Evolutionary conservation across 2,888 invertebrate genomes (phyloP).

Genomic region (Sturmia bella): DNA sequence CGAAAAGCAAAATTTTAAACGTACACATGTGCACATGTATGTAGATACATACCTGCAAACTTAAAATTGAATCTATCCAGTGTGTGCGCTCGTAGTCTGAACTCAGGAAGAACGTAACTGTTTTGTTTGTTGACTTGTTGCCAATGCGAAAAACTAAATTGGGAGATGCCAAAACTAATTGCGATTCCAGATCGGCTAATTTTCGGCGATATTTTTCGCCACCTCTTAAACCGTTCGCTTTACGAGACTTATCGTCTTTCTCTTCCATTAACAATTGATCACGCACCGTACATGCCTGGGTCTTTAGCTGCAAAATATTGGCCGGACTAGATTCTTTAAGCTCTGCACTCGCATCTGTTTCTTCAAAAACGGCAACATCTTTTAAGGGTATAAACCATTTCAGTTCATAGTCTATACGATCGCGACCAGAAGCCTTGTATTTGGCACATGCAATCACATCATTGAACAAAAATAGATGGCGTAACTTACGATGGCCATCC

Average conservation of each 20-base stretch:
- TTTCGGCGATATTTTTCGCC: constrained; percentile 95
- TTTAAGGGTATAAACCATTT: constrained; percentile 96
- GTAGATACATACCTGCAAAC: constrained; percentile 82
- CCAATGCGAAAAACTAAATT: constrained; percentile 92
- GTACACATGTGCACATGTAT: too few relatives aligned
- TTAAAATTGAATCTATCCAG: constrained; percentile 95
- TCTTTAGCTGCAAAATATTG: constrained; percentile 91
- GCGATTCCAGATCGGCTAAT: constrained; percentile 93
- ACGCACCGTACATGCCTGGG: constrained; percentile 92
- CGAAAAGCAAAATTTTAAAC: too few relatives aligned
- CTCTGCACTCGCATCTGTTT: constrained; percentile 84
- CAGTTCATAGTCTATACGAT: constrained; percentile 94
- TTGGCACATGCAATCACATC: constrained; percentile 97
- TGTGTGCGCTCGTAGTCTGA: constrained; percentile 97
- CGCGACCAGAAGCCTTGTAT: constrained; percentile 93
- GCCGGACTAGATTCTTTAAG: constrained; percentile 89
- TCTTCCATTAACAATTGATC: constrained; percentile 93
- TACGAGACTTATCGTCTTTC: constrained; percentile 84
- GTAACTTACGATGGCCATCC: constrained; percentile 92
- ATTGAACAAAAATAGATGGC: constrained; percentile 96
- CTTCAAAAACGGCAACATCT: constrained; percentile 90
- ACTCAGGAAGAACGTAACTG: constrained; percentile 93
- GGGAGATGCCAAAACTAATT: constrained; percentile 94
- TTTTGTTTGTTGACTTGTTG: constrained; percentile 87
- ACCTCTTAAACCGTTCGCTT: constrained; percentile 82